phyloP scores from a whole-genome alignment of 2,113 vertebrate species.

The Orientallactaga bullata region DNA sequence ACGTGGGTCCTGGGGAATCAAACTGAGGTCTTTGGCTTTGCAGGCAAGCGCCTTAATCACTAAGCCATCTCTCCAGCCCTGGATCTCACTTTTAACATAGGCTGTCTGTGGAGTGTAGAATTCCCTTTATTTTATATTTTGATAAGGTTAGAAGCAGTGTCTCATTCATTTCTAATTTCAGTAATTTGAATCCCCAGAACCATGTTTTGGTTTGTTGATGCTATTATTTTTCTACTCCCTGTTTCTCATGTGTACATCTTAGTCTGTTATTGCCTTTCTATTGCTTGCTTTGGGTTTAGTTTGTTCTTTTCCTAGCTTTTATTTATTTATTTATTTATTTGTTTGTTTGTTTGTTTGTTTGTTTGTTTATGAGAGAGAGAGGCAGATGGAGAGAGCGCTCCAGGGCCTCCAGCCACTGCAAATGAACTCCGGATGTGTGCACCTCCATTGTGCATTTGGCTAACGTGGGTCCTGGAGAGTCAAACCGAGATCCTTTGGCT shows the following conservation, averaged over 20 bases:
- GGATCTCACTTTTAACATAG: neutral
- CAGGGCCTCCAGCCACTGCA: too few species aligned
- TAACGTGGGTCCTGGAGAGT: too few species aligned
- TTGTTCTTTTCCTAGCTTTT: slow-evolving; percentile 36
- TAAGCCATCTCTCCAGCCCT: neutral
- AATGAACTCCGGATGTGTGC: too few species aligned
- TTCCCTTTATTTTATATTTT: slow-evolving; percentile 21
- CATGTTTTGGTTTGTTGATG: neutral
- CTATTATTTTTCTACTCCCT: neutral
- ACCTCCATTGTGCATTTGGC: too few species aligned
- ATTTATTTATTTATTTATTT: too few species aligned
- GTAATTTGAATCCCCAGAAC: neutral
- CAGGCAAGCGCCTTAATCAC: too few species aligned
- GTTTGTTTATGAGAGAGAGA: too few species aligned
- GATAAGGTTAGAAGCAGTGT: slow-evolving; percentile 3
- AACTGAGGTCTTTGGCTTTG: too few species aligned
- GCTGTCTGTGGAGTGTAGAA: neutral
- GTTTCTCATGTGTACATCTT: neutral
- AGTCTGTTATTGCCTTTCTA: neutral
- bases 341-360: too few species aligned
- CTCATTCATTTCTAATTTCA: slow-evolving; percentile 10
- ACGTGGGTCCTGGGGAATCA: too few species aligned
- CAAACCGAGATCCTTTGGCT: too few species aligned
- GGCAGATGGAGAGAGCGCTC: too few species aligned
- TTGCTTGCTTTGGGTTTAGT: slow-evolving; percentile 1